Evolutionary conservation across 2,113 vertebrate genomes (phyloP).

Genomic region (Parotia lawesii): DNA sequence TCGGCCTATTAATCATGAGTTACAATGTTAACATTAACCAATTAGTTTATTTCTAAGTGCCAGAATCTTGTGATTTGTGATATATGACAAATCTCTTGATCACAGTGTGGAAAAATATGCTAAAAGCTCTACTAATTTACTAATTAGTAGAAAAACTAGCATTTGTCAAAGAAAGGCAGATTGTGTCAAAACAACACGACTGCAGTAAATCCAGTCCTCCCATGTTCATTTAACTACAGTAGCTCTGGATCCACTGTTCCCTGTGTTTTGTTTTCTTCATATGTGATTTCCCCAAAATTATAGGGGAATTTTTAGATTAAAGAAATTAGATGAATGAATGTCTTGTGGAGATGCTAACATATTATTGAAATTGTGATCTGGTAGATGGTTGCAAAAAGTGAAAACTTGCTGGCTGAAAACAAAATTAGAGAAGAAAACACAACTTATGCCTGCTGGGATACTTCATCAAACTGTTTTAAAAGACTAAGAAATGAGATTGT

Average conservation of each 20-base stretch:
- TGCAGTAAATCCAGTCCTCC: not conserved
- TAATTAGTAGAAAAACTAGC: not conserved
- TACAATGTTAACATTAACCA: not conserved
- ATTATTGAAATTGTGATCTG: not conserved
- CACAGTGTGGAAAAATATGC: not conserved
- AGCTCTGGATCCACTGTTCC: not conserved
- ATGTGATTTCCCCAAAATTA: not conserved
- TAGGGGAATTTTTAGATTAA: not conserved
- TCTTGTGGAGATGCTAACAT: not conserved
- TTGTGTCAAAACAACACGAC: not conserved
- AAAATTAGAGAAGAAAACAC: constrained; percentile 26
- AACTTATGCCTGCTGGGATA: constrained; percentile 34
- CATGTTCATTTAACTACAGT: not conserved
- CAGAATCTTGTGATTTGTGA: not conserved
- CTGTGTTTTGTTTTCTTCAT: not conserved
- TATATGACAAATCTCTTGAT: not conserved
- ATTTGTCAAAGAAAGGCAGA: not conserved
- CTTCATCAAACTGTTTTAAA: constrained; percentile 47
- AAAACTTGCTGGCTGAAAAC: not conserved
- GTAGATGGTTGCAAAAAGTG: not conserved
- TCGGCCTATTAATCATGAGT: not conserved
- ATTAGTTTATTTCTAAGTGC: not conserved
- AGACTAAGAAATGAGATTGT: constrained; percentile 38
- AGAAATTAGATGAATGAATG: not conserved
- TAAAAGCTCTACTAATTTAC: not conserved